Base-by-base conservation (phyloP, 2,888 invertebrate genomes). In the Metallyticus violacea region DNA sequence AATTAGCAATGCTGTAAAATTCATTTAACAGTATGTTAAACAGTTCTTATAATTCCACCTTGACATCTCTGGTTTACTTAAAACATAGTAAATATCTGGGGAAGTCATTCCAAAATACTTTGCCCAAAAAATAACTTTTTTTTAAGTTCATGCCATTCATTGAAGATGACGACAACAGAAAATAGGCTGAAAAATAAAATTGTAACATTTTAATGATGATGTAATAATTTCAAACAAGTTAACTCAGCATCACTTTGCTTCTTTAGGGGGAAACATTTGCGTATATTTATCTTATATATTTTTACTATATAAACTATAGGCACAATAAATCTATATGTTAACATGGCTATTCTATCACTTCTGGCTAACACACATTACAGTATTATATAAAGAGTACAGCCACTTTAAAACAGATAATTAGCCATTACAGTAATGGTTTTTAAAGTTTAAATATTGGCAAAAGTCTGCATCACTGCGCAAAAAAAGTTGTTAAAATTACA, bases 271-370 rank as follows among this genome's bases (percentile, higher is more conserved):
- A 62, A 62, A 62, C 40, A 62, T 22, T 62, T 62, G 40, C 40
- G 22, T 62, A 62, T 62, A 62, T 62, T 15, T n/a, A n/a, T n/a
- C n/a, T n/a, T n/a, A n/a, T n/a, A n/a, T n/a, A n/a, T n/a, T n/a
- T n/a, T 62, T 62, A 62, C 77, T 83, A 83, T 83, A 83, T 83
- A 83, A 83, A 83, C 83, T 83, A 83, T 83, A 77, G 83, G 77
- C 77, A 28, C 77, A 28, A 83, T 83, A 83, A 83, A 83, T 83
- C 83, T 83, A 83, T 83, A 83, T 77, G 28, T 83, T 28, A 83
- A 83, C 77, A 83, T 83, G 27, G 15, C 83, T 83, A 83, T n/a
- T 77, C 83, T 83, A 83, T 77, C 83, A 77, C 28, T 29, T 77
- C 30, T 83, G 83, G 22, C 83, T 83, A 83, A 83, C 83, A 83